Conservation (phyloP, 2,888 invertebrate species). For the Xestoiulus laeticollis region DNA sequence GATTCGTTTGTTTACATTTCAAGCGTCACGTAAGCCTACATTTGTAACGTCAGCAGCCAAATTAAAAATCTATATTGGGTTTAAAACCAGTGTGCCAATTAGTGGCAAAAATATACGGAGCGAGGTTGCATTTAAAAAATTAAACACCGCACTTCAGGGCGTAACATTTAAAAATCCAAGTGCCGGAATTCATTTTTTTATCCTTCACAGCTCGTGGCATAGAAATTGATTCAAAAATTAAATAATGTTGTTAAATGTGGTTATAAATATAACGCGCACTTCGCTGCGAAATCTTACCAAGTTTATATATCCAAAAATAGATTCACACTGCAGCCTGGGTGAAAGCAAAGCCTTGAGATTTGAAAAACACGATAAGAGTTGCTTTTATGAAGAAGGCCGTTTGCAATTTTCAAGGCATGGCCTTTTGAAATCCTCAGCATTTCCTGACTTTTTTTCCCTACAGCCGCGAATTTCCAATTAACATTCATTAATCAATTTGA, state of each 20-base stretch:
- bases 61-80: neutral
- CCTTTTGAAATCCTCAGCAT: too few species aligned
- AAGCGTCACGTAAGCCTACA: neutral
- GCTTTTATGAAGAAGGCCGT: neutral
- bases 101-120: neutral
- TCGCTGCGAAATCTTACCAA: neutral
- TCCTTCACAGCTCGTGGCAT: neutral
- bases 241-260: neutral
- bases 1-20: neutral
- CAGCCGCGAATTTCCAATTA: too few species aligned
- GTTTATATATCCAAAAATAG: conserved; percentile 1
- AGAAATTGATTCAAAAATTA: neutral
- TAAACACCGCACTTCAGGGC: neutral
- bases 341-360: conserved; percentile 22
- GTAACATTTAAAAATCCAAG: neutral
- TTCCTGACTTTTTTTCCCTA: too few species aligned
- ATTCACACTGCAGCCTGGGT: neutral
- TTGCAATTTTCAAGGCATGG: too few species aligned
- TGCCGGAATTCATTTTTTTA: neutral
- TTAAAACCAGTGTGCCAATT: neutral
- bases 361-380: conserved; percentile 6
- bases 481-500: too few species aligned
- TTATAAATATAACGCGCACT: neutral
- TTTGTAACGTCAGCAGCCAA: neutral
- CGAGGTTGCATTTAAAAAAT: neutral